Evolutionary conservation across 23 tunicate genomes (phyloP), one percentile per base, ranked within the genome.

Genomic region (Phallusia fumigata): DNA sequence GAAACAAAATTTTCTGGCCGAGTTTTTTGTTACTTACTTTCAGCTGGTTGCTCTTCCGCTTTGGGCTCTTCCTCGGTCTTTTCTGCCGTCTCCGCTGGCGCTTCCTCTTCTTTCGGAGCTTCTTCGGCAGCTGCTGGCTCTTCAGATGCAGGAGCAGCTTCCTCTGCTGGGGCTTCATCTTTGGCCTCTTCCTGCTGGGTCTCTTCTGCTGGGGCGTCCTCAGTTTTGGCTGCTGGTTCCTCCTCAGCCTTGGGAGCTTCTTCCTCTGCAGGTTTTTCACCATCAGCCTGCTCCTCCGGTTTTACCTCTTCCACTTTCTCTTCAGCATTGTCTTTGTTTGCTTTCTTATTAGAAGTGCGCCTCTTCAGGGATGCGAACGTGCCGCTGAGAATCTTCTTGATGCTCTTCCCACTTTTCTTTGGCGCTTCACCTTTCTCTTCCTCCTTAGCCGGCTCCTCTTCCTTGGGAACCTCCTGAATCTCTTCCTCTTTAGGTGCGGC

Each of bases 271-370:
- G 81, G 53, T 24, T 58, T 58, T 16, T 58, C 69, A 13, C 69
- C 69, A 24, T 58, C 69, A 35, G 81, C 53, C 12, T 77, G 28
- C 18, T 40, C 81, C 36, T 65, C 53, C 65, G 31, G 77, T 31
- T 30, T 31, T 35, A 32, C 33, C 72, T 86, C 90, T 53, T 74
- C 84, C 0, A 73, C 84, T 31, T 86, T 86, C 24, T 64, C 86
- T 18, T 76, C 82, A 16, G 49, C 65, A 35, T 53, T 80, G 50
- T 87, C 91, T 76, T 76, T 81, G 36, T 64, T 76, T 40, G 82
- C 18, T 36, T 87, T 87, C 47, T 87, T 87, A 32, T 76, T 81
- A 0, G 84, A 65, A 11, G 86, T 81, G 82, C 91, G 74, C 44
- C 91, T 36, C 45, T 80, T 86, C 21, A 87, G 32, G 30, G 86